Conservation (phyloP, 2,888 invertebrate genomes). For the Eilema caniola region DNA sequence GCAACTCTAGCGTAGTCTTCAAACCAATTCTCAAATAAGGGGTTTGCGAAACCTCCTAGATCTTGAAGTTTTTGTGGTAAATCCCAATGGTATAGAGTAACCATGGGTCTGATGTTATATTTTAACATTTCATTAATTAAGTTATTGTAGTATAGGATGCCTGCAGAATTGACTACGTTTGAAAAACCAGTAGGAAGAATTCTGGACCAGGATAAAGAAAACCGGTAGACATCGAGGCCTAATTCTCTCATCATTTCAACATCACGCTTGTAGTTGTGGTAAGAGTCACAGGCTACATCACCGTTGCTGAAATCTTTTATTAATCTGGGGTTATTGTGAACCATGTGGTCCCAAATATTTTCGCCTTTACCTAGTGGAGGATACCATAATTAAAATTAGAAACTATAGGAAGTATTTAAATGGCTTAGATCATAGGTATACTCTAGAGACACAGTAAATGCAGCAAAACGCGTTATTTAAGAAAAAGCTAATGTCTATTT, state of each 20-base stretch:
- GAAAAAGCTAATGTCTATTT: too few relatives aligned
- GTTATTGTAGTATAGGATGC: constrained; percentile 88
- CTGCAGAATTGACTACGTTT: constrained; percentile 86
- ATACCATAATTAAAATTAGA: too few relatives aligned
- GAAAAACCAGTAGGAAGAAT: constrained; percentile 49
- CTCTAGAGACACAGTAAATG: too few relatives aligned
- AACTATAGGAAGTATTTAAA: too few relatives aligned
- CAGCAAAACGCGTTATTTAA: too few relatives aligned
- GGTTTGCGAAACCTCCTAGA: constrained; percentile 80
- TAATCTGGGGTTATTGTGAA: constrained; percentile 60
- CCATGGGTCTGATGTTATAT: constrained; percentile 87
- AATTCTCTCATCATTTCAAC: constrained; percentile 77
- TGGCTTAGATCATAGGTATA: too few relatives aligned
- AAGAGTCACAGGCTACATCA: constrained; percentile 87
- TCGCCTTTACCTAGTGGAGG: constrained; percentile 64
- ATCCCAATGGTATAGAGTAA: constrained; percentile 85
- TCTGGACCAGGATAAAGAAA: constrained; percentile 86
- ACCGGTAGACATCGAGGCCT: constrained; percentile 78
- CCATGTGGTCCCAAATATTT: constrained; percentile 69
- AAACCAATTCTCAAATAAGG: constrained; percentile 73
- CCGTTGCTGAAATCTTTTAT: constrained; percentile 78
- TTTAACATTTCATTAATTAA: constrained; percentile 87
- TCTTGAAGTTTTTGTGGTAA: constrained; percentile 82
- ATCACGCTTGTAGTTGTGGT: constrained; percentile 88
- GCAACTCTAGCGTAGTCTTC: constrained; percentile 75